These are phyloP conservation scores for Oeneis ivallda DNA, from an alignment of 2,888 invertebrate genomes.

Conservation along the genomic window DNA sequence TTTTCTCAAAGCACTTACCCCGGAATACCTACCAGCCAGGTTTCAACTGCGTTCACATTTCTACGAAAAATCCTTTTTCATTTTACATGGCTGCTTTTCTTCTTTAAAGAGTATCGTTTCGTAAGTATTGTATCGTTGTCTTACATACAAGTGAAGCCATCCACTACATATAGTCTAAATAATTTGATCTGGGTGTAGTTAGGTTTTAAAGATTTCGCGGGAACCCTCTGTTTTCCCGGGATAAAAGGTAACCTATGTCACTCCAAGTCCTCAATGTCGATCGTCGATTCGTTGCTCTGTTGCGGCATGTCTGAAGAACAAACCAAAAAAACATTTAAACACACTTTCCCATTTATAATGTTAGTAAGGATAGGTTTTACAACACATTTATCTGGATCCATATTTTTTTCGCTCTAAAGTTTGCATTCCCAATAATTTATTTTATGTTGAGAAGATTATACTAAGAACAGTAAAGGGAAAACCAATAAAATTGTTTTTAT, in stretches of 20 bases:
- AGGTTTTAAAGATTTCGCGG: too few species aligned
- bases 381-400: background rate
- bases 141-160: background rate
- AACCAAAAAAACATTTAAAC: too few species aligned
- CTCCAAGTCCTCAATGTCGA: too few species aligned
- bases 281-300: too few species aligned
- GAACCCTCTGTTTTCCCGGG: too few species aligned
- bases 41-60: constrained; percentile 49
- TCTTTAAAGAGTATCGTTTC: background rate
- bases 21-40: constrained; percentile 6
- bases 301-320: too few species aligned
- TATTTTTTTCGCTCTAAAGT: background rate
- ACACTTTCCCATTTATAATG: too few species aligned
- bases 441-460: constrained; percentile 38
- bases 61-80: constrained; percentile 52
- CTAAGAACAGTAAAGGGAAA: constrained; percentile 58
- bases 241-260: too few species aligned
- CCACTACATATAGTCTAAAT: background rate
- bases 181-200: too few species aligned
- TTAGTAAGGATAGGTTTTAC: too few species aligned
- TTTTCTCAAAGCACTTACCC: constrained; percentile 20
- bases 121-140: background rate
- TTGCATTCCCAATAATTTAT: background rate
- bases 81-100: constrained; percentile 17
- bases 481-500: constrained; percentile 69